phyloP scores from a whole-genome alignment of 2,113 vertebrate species.

The Balaenoptera acutorostrata region DNA sequence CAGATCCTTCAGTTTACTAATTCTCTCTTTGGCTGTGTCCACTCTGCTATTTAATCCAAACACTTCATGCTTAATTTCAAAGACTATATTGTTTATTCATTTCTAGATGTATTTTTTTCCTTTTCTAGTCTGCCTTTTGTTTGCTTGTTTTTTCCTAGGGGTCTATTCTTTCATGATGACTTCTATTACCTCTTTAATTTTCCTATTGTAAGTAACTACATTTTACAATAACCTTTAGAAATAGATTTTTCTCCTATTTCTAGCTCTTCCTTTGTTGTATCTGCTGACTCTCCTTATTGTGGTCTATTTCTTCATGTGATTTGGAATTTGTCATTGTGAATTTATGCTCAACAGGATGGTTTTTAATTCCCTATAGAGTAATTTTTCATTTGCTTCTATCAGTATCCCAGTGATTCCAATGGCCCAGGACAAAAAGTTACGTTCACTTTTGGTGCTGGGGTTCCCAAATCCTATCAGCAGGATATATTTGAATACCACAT shows the following conservation, averaged over 20 bases:
- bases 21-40: neutral
- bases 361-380: neutral
- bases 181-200: neutral
- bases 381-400: neutral
- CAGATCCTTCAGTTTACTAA: neutral
- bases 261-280: neutral
- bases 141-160: neutral
- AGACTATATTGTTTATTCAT: neutral
- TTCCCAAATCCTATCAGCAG: neutral
- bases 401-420: neutral
- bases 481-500: neutral
- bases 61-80: neutral
- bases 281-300: neutral
- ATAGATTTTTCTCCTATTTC: neutral
- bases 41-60: neutral
- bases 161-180: neutral
- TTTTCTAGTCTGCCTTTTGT: neutral
- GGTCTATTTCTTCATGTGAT: neutral
- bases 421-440: neutral
- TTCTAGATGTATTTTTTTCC: neutral
- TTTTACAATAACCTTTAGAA: neutral
- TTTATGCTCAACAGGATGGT: neutral
- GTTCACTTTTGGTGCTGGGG: neutral
- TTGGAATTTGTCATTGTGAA: conserved; percentile 3
- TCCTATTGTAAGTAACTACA: neutral